Percentiles rank a stretch among this genome's conserved stretches.
phyloP scores from a whole-genome alignment of 1,140 invertebrate genomes.

The Apis mellifera region DNA sequence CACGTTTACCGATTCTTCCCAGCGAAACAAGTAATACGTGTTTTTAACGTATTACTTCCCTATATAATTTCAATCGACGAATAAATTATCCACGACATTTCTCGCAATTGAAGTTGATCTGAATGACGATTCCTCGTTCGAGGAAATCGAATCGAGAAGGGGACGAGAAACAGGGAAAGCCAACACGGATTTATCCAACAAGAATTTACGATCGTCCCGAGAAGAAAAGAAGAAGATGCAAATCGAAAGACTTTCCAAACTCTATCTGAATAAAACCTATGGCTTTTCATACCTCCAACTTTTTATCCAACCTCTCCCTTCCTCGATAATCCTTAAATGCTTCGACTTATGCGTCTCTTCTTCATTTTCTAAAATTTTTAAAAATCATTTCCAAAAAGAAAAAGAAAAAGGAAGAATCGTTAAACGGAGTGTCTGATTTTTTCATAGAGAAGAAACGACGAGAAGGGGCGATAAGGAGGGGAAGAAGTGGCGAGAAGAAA shows the following conservation, averaged over 20 bases:
- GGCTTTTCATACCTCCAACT: constrained; percentile 33
- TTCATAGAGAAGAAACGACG: too few species aligned
- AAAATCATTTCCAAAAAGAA: too few species aligned
- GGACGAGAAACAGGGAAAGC: constrained; percentile 41
- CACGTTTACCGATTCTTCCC: background rate
- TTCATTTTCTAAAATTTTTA: too few species aligned
- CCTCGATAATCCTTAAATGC: background rate
- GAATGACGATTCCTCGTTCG: too few species aligned
- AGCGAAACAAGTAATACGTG: background rate
- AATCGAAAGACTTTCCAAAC: constrained; percentile 58
- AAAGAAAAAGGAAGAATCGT: too few species aligned
- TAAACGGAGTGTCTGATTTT: too few species aligned
- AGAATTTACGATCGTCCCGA: constrained; percentile 70
- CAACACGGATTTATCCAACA: constrained; percentile 44
- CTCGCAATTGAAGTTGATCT: too few species aligned
- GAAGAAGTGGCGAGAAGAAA: constrained; percentile 25
- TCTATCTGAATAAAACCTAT: constrained; percentile 31
- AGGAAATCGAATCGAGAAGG: background rate
- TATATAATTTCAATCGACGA: too few species aligned
- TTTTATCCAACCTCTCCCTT: constrained; percentile 27
- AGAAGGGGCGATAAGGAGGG: too few species aligned
- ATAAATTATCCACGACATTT: too few species aligned
- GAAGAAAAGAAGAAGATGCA: constrained; percentile 58
- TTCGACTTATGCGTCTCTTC: too few species aligned
- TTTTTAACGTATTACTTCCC: background rate